Conservation (phyloP, 2,113 vertebrate species). For the Salminus brasiliensis region DNA sequence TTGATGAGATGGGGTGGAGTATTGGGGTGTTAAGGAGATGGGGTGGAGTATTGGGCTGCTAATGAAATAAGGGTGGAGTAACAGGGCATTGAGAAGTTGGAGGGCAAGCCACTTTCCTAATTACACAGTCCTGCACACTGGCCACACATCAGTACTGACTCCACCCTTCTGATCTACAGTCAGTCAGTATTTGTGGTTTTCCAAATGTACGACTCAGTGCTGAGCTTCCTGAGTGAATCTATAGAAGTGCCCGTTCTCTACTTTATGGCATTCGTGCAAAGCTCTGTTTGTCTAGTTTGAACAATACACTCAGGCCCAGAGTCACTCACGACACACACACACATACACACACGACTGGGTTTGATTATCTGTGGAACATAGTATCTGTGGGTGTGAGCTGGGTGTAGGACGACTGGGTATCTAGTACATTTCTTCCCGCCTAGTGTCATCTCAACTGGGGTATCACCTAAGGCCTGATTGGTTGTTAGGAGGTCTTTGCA, state of each 20-base stretch:
- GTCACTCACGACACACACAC: neutral
- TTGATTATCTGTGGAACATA: conserved; percentile 56
- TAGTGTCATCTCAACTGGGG: neutral
- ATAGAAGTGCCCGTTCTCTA: neutral
- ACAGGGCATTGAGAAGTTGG: too few species aligned
- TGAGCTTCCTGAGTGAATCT: neutral
- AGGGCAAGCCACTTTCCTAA: too few species aligned
- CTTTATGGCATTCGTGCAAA: neutral
- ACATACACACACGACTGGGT: neutral
- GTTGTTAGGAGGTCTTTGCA: neutral
- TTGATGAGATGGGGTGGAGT: too few species aligned
- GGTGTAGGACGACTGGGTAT: conserved; percentile 17
- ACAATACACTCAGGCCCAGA: neutral
- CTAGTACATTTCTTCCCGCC: conserved; percentile 35
- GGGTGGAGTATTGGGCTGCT: too few species aligned
- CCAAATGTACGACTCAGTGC: too few species aligned
- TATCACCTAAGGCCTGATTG: neutral
- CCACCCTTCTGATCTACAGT: too few species aligned
- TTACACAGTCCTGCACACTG: too few species aligned
- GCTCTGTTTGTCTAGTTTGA: neutral
- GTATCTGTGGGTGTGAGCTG: conserved; percentile 43
- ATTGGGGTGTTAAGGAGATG: too few species aligned
- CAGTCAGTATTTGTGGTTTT: too few species aligned
- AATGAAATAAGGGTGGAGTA: too few species aligned
- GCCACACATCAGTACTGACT: too few species aligned